Evolutionary conservation across 2,113 vertebrate species (phyloP), one percentile per base, ranked within the genome.

Genomic region (Thunnus maccoyii): DNA sequence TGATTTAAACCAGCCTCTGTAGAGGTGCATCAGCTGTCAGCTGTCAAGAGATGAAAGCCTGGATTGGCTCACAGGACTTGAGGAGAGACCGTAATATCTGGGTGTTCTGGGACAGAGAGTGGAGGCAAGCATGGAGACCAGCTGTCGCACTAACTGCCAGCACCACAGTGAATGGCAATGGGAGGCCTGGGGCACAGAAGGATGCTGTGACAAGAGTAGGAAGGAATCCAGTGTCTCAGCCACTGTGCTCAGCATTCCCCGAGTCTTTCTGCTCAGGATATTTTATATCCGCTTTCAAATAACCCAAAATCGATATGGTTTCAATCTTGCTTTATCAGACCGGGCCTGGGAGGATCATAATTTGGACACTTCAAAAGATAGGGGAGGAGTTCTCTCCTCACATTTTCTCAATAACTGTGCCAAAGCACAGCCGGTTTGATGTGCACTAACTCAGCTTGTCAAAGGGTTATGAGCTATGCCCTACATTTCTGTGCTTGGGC

Each of bases 1-100:
- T 93, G 89, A 94, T 94, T 94, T 92, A 94, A 91, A 88, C 51
- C 41, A 89, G 91, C 92, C 94, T 92, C 92, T 92, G 90, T 71
- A 72, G 87, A 81, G 65, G 87, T 8, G 56, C 83, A 82, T 92
- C 72, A 77, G 89, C 89, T 93, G 92, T 94, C 92, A 93, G 87
- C 91, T 87, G 91, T 93, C 91, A 88, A 46, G 57, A 91, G 88
- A 94, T 94, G 87, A 93, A 94, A 93, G 89, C 78, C 78, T n/a
- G 78, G 82, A 88, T 80, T 76, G 91, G 78, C 88, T 93, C 80
- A 60, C 52, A 84, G 86, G 79, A 78, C 81, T 74, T 78, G 86
- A 92, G 78, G 86, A 90, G 87, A 82, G 82, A 76, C 41, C 54
- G 10, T 55, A 60, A 72, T 68, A 77, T 76, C 86, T 81, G 62